Evolutionary conservation across 64 coral and sea anemone species (phyloP).

Genomic region (Platygyra sinensis): DNA sequence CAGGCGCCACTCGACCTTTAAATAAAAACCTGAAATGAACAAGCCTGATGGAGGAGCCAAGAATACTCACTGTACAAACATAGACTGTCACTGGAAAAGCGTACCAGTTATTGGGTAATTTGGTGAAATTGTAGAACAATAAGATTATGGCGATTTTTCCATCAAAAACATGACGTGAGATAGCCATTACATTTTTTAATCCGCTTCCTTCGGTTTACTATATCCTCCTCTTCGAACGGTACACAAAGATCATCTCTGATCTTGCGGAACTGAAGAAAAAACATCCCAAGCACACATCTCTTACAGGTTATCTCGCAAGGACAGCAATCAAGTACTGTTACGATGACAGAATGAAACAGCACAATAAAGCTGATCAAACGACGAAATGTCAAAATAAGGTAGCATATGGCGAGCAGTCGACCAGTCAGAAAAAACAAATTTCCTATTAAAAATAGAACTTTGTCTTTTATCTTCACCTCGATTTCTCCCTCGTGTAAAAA

Average conservation of each 20-base stretch:
- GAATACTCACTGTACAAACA: not conserved
- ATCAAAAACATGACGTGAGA: not conserved
- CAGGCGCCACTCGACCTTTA: not conserved
- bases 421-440: not conserved
- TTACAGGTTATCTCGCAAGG: not conserved
- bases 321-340: not conserved
- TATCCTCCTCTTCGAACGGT: not conserved
- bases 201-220: not conserved
- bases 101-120: not conserved
- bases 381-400: not conserved
- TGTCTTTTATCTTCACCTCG: not conserved
- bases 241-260: not conserved
- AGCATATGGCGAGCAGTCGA: slow-evolving; percentile 7
- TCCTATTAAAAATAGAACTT: not conserved
- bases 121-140: not conserved
- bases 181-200: not conserved
- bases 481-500: not conserved
- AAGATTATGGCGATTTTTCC: not conserved
- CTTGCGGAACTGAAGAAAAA: not conserved
- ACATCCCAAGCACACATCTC: too few species aligned
- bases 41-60: not conserved
- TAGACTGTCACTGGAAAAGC: not conserved
- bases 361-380: not conserved
- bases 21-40: not conserved
- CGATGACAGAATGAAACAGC: not conserved